Evolutionary conservation across 1,140 invertebrate species (phyloP), one percentile per base, ranked within the genome.

Genomic region (Papilio glaucus): DNA sequence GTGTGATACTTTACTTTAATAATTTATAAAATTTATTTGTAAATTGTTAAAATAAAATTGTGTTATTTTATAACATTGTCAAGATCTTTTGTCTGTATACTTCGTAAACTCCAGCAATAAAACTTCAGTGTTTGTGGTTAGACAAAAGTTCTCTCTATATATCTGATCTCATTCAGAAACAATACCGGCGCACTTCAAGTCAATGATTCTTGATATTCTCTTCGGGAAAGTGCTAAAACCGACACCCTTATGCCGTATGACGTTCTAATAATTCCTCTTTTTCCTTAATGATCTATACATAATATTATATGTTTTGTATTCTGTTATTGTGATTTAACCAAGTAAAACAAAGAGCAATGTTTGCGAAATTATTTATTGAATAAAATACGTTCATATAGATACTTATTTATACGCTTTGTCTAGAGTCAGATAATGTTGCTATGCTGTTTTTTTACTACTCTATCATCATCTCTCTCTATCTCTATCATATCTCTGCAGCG

Each of bases 91-190:
- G 15, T 67, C 10, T 67, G 38, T 69, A 29, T 13, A 69, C n/a
- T 69, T 69, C 24, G n/a, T 53, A 49, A 69, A 53, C 26, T 69
- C 26, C 12, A 37, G 67, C 42, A 69, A 63, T 63, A 65, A 72
- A 72, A 72, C 26, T 72, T 72, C 67, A 49, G 57, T 62, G 53
- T 39, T 74, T 73, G 49, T 75, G 76, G 77, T 80, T 76, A 74
- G 71, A 68, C 61, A 69, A 61, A 71, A 80, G 70, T 80, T 80
- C 33, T 33, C 62, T 18, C 21, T 53, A n/a, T n/a, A 33, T 60
- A 76, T 72, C 76, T 74, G 72, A 77, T 75, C 71, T 76, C 72
- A 65, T 78, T 73, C 63, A 72, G 61, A 78, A 76, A 81, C 72
- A 76, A 81, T 72, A 71, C 72, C 65, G 53, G 61, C 29, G 75